These are phyloP conservation scores for Symphodus melops DNA, from an alignment of 2,113 vertebrate genomes.

Conservation along the genomic window DNA sequence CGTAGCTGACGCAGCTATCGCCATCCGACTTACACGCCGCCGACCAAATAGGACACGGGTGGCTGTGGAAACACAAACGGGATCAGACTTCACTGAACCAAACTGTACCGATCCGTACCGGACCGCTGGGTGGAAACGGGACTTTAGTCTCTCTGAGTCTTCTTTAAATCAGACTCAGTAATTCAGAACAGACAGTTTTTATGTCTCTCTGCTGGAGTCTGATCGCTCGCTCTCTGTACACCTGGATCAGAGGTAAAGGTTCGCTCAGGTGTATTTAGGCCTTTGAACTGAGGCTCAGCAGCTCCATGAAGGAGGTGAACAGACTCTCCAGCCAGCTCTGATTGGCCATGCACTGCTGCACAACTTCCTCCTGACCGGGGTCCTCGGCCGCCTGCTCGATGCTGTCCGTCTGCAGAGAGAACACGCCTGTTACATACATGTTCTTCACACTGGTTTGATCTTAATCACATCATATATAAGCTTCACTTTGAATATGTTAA, in stretches of 20 bases:
- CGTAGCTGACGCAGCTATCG: too few relatives aligned
- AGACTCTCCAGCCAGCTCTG: slow-evolving; percentile 93
- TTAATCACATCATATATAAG: neutral
- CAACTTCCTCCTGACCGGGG: slow-evolving; percentile 94
- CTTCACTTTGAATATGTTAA: neutral
- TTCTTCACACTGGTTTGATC: neutral
- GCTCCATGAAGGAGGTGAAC: slow-evolving; percentile 91
- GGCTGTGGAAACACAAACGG: too few relatives aligned
- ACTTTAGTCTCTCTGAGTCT: too few relatives aligned
- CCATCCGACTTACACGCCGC: too few relatives aligned
- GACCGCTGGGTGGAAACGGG: too few relatives aligned
- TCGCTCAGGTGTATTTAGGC: slow-evolving; percentile 57
- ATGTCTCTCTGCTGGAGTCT: too few relatives aligned
- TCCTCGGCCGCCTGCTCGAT: slow-evolving; percentile 92
- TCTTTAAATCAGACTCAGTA: neutral
- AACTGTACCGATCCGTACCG: too few relatives aligned
- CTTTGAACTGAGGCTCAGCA: slow-evolving; percentile 89
- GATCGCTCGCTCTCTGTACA: too few relatives aligned
- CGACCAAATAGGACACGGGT: too few relatives aligned
- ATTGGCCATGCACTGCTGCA: slow-evolving; percentile 96
- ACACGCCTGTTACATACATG: neutral
- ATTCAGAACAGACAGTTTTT: neutral
- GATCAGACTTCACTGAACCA: too few relatives aligned
- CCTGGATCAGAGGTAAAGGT: too few relatives aligned
- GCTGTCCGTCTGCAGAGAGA: slow-evolving; percentile 85